A percentile compares a stretch with the other conserved stretches of the same genome.
These are phyloP conservation scores for Syngnathus scovelli DNA, from an alignment of 2,113 vertebrate genomes.

Conservation along the genomic window DNA sequence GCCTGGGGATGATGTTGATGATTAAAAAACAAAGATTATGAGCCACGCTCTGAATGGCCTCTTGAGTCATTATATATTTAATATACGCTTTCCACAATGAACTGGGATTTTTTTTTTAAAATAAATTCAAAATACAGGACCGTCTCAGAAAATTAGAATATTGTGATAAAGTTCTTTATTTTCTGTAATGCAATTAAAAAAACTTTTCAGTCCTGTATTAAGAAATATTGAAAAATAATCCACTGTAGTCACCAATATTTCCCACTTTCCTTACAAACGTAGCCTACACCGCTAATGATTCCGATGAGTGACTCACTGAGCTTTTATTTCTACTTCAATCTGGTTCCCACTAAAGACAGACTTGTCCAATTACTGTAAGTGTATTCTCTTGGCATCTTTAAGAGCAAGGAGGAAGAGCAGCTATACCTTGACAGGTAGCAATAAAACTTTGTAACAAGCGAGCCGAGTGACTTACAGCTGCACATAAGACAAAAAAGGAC, in stretches of 20 bases:
- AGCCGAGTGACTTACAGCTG: not conserved
- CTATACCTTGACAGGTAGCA: not conserved
- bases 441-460: not conserved
- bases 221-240: too few species aligned
- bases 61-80: too few species aligned
- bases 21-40: constrained; percentile 22
- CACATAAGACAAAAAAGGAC: not conserved
- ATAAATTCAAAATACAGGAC: too few species aligned
- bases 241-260: too few species aligned
- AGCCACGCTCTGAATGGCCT: too few species aligned
- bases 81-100: too few species aligned
- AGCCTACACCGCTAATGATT: not conserved
- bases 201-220: too few species aligned
- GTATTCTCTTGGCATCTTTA: not conserved
- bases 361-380: constrained; percentile 1
- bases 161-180: too few species aligned
- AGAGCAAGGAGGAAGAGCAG: not conserved
- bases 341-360: not conserved
- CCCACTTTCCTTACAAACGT: not conserved
- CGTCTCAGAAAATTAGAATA: too few species aligned
- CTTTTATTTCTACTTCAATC: not conserved
- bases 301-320: not conserved
- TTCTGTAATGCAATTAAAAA: too few species aligned
- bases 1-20: constrained; percentile 72
- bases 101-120: too few species aligned